Evolutionary conservation across 2,113 vertebrate species (phyloP), one percentile per base, ranked within the genome.

Genomic region (Pithys albifrons): DNA sequence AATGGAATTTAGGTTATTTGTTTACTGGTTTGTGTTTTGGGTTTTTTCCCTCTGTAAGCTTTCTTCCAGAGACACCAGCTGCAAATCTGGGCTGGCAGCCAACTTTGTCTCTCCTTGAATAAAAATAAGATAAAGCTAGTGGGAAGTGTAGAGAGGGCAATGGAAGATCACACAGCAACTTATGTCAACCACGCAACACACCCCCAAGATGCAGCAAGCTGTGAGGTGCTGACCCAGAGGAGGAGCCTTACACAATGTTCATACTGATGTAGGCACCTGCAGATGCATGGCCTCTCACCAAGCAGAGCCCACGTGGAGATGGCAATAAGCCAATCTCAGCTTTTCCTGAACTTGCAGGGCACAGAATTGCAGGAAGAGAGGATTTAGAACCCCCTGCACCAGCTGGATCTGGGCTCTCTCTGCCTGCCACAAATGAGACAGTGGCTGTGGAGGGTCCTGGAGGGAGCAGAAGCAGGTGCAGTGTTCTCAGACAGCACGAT

Each of bases 61-160:
- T 85, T 94, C 81, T 96, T 79, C 71, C 73, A 70, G 72, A 96
- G 90, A 90, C 82, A 93, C 55, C 96, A 96, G 93, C 94, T 96
- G 95, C 95, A 96, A 83, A 95, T 85, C 78, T 59, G 49, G 96
- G 95, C 85, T 4, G 0, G 43, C 71, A 80, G 93, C 95, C 95
- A 97, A 67, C 43, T 88, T 86, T 41, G 9, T 71, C 82, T 95
- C 75, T 94, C 59, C 85, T 94, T 93, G 89, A 88, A 81, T 77
- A 91, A 92, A 95, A 96, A 79, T 87, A 87, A 91, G 74, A 64
- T 3, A 6, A 75, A 88, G 51, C 65, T 67, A 45, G 52, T 37
- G 57, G 48, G 62, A 93, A 77, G 57, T 45, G 48, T 29, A n/a
- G 67, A 45, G 61, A 59, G 55, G 89, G 33, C 85, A 93, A 61